These are phyloP conservation scores for Agonum fuliginosum DNA, from an alignment of 2,888 invertebrate genomes.

Conservation along the genomic window DNA sequence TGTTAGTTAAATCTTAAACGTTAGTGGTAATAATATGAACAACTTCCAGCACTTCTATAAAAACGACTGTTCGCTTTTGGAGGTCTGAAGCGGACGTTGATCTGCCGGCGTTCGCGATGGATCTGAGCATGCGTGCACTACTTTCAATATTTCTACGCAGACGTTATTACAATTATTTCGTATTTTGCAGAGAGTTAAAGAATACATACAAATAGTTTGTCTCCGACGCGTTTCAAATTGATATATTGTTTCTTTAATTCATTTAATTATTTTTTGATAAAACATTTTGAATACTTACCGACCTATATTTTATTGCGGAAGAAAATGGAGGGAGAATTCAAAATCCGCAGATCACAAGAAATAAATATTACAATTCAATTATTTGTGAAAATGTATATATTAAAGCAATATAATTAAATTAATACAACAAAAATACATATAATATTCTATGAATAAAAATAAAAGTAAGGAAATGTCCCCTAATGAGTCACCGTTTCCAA, in stretches of 20 bases:
- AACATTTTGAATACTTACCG: neutral
- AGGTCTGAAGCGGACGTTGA: slow-evolving; percentile 72
- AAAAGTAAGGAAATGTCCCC: slow-evolving; percentile 50
- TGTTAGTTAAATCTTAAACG: slow-evolving; percentile 68
- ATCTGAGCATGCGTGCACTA: slow-evolving; percentile 68
- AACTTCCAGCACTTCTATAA: slow-evolving; percentile 69
- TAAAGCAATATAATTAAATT: slow-evolving; percentile 45
- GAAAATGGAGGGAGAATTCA: slow-evolving; percentile 43
- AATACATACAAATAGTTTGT: slow-evolving; percentile 4
- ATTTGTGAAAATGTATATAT: slow-evolving; percentile 49
- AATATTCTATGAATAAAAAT: slow-evolving; percentile 52
- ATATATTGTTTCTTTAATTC: slow-evolving; percentile 6
- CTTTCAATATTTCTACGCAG: slow-evolving; percentile 62
- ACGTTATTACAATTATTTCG: slow-evolving; percentile 21
- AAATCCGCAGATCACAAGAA: slow-evolving; percentile 5
- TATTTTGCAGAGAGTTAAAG: neutral
- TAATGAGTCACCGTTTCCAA: slow-evolving; percentile 68
- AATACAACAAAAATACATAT: slow-evolving; percentile 47
- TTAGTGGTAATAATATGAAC: slow-evolving; percentile 66
- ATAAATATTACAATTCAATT: slow-evolving; percentile 37
- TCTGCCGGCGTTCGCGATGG: slow-evolving; percentile 68
- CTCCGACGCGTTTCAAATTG: neutral
- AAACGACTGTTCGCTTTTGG: slow-evolving; percentile 69
- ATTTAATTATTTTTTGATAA: neutral
- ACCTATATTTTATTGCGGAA: slow-evolving; percentile 47